phyloP scores from a whole-genome alignment of 2,888 invertebrate genomes.

The Meteorus colon region DNA sequence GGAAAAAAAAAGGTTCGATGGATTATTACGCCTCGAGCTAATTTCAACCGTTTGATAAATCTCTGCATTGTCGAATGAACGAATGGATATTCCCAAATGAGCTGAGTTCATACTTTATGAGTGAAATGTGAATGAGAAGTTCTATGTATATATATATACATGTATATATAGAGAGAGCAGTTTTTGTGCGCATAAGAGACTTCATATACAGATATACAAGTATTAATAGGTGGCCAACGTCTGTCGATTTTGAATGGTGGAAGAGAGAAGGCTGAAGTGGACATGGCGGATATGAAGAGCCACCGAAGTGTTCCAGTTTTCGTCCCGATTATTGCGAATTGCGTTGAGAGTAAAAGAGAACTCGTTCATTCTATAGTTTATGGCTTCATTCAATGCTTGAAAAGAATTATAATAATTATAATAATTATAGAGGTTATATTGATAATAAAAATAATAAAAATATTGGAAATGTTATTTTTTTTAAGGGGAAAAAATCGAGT shows the following conservation, averaged over 20 bases:
- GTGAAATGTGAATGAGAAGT: conserved; percentile 18
- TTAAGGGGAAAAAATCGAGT: too few relatives aligned
- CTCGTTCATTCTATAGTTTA: too few relatives aligned
- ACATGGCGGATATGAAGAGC: conserved; percentile 13
- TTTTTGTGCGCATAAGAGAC: too few relatives aligned
- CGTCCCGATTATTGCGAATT: conserved; percentile 34
- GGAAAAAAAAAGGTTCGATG: conserved; percentile 28
- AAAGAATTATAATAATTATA: background rate
- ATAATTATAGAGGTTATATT: background rate
- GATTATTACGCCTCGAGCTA: conserved; percentile 38
- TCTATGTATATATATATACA: background rate
- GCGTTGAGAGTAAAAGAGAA: background rate
- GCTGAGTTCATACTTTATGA: conserved; percentile 43
- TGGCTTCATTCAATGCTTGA: too few relatives aligned
- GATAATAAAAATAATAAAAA: too few relatives aligned
- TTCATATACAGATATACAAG: background rate
- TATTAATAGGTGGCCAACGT: background rate
- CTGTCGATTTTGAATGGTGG: background rate
- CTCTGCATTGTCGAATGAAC: conserved; percentile 36
- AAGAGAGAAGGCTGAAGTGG: conserved; percentile 19
- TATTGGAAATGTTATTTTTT: too few relatives aligned
- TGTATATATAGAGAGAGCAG: too few relatives aligned
- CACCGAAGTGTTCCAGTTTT: conserved; percentile 20
- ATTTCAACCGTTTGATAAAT: conserved; percentile 45
- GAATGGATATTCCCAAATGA: conserved; percentile 39